These are phyloP conservation scores for Catostylus mosaicus DNA, from an alignment of 30 jellyfish, hydroid and myxozoan genomes.

Conservation along the genomic window DNA sequence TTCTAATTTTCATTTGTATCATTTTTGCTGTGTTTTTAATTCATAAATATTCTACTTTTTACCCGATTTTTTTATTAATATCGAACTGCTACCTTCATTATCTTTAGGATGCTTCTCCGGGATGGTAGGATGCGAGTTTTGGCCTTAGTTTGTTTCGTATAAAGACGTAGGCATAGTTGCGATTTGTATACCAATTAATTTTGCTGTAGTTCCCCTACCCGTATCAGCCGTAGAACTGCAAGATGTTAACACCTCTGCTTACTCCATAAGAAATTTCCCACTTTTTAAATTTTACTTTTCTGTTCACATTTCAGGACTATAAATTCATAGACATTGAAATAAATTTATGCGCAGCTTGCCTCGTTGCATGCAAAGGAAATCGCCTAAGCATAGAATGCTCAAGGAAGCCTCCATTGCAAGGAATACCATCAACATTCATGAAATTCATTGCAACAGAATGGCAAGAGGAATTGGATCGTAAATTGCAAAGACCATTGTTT, in stretches of 20 bases:
- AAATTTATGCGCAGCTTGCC: constrained; percentile 46
- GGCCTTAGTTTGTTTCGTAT: no score
- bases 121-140: no score
- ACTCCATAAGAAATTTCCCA: no score
- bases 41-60: neutral
- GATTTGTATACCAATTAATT: no score
- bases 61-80: neutral
- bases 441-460: constrained; percentile 54
- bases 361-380: constrained; percentile 53
- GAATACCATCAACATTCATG: constrained; percentile 32
- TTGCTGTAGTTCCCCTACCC: no score
- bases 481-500: constrained; percentile 52
- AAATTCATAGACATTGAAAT: constrained; percentile 53
- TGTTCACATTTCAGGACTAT: constrained; percentile 34
- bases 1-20: neutral
- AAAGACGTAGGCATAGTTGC: no score
- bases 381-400: constrained; percentile 54
- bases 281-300: neutral
- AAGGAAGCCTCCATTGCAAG: constrained; percentile 35
- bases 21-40: neutral
- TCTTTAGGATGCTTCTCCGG: no score
- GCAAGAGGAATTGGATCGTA: constrained; percentile 69
- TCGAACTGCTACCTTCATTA: neutral
- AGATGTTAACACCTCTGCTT: no score
- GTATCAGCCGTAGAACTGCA: no score